Percentiles rank a stretch among this genome's conserved stretches.
phyloP scores from a whole-genome alignment of 2,113 vertebrate genomes.

The Peromyscus leucopus region DNA sequence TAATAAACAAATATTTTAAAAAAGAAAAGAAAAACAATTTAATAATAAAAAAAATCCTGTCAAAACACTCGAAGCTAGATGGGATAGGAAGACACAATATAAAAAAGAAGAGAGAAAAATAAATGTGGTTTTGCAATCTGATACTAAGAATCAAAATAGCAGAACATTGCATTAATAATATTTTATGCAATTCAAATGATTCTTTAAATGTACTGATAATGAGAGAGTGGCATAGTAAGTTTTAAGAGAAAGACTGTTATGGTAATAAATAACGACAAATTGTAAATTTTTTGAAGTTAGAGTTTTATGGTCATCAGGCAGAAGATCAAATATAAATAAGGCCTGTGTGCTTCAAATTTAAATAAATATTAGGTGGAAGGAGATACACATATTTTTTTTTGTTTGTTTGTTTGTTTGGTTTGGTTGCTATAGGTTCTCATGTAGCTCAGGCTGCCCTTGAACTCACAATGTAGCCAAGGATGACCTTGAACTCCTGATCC shows the following conservation, averaged over 20 bases:
- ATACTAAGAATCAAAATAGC: slow-evolving; percentile 10
- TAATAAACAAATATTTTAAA: too few species aligned
- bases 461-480: background rate
- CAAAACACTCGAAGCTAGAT: slow-evolving; percentile 2
- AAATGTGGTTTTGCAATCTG: background rate
- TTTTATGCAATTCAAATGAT: background rate
- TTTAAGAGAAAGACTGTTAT: background rate
- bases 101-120: background rate
- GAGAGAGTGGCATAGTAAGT: background rate
- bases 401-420: background rate
- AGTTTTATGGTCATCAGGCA: background rate
- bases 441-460: background rate
- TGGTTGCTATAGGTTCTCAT: background rate
- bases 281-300: background rate
- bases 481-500: background rate
- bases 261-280: slow-evolving; percentile 51
- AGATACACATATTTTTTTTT: background rate
- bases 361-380: background rate
- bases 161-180: slow-evolving; percentile 27
- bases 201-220: background rate
- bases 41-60: background rate
- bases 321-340: slow-evolving; percentile 16
- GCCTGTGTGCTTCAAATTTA: background rate
- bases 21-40: background rate
- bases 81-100: background rate